A percentile compares a stretch with the other conserved stretches of the same genome.
phyloP scores from a whole-genome alignment of 2,113 vertebrate genomes.

The Oostethus manadensis region DNA sequence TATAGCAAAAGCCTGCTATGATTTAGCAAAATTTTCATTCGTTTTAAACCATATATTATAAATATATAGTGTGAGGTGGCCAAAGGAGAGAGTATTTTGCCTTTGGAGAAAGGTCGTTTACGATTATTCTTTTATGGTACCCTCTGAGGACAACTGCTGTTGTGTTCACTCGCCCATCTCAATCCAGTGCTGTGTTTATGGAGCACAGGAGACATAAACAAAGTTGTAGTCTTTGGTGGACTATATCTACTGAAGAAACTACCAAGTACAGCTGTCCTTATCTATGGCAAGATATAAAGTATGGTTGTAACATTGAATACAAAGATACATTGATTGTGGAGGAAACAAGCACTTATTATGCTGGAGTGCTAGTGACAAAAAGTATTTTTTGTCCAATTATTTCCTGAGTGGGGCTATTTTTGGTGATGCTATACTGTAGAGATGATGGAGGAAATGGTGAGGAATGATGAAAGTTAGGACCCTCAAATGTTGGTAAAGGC shows the following conservation, averaged over 20 bases:
- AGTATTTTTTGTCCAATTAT: conserved; percentile 10
- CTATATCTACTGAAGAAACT: neutral
- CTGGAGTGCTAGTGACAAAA: neutral
- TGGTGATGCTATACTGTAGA: neutral
- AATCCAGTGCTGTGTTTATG: neutral
- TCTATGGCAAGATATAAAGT: neutral
- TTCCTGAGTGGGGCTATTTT: neutral
- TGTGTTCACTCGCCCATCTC: no score
- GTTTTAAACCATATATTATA: no score
- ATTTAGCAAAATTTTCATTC: no score
- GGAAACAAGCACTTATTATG: neutral
- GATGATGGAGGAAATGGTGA: conserved; percentile 7
- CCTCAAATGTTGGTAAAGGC: conserved; percentile 18
- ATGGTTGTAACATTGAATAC: neutral
- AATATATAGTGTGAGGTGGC: no score
- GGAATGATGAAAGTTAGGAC: conserved; percentile 20
- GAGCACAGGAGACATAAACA: neutral
- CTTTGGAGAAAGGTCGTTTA: no score
- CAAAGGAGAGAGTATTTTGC: no score
- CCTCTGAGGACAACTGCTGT: no score
- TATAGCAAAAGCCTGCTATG: no score
- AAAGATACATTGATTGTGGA: neutral
- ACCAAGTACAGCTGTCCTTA: neutral
- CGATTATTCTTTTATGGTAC: no score
- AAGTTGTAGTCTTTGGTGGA: neutral